These are phyloP conservation scores for Trachymyrmex cornetzi DNA, from an alignment of 1,140 invertebrate genomes.

Conservation along the genomic window DNA sequence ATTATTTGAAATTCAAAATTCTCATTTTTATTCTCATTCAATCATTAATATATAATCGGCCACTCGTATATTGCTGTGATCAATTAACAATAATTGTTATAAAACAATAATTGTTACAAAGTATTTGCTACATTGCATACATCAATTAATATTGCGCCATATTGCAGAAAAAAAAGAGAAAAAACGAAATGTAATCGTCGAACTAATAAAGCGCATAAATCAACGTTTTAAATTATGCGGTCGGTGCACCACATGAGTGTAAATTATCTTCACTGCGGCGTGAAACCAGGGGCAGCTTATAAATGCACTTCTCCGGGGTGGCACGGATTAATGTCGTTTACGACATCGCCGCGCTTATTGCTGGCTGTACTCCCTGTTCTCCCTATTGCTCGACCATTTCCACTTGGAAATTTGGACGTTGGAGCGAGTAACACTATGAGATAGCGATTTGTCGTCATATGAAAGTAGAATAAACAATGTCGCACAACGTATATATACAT, in stretches of 20 bases:
- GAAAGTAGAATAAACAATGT: neutral
- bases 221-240: conserved; percentile 46
- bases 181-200: conserved; percentile 3
- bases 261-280: conserved; percentile 28
- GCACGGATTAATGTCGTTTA: conserved; percentile 50
- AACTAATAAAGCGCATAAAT: conserved; percentile 31
- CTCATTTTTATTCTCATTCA: neutral
- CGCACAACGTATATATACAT: too few relatives aligned
- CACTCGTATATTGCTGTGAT: neutral
- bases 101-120: conserved; percentile 17
- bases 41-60: neutral
- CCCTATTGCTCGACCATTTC: conserved; percentile 44
- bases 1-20: neutral
- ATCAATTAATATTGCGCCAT: conserved; percentile 1
- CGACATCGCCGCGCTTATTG: conserved; percentile 53
- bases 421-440: neutral
- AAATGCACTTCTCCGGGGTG: conserved; percentile 31
- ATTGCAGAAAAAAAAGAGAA: neutral
- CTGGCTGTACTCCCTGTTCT: conserved; percentile 31
- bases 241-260: neutral
- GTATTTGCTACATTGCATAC: neutral
- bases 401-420: conserved; percentile 54
- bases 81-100: conserved; percentile 2
- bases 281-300: conserved; percentile 46
- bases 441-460: neutral